Conservation (phyloP, 2,113 vertebrate species). For the Vireo altiloquus region DNA sequence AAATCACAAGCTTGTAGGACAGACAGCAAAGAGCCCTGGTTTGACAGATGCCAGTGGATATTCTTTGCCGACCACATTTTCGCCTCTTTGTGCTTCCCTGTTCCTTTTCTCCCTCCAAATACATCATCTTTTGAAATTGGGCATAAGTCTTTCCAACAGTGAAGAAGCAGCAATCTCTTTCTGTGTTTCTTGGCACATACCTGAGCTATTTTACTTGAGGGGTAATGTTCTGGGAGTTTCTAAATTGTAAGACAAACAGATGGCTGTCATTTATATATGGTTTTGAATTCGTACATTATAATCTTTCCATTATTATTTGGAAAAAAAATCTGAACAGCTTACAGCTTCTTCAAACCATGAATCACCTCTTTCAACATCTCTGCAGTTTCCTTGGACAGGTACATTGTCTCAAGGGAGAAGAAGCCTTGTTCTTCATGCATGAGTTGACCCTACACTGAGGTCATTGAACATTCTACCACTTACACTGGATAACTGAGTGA, state of each 20-base stretch:
- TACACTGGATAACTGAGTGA: not conserved
- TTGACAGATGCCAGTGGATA: not conserved
- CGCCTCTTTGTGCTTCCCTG: not conserved
- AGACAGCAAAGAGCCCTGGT: not conserved
- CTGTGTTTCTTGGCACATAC: not conserved
- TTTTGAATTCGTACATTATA: not conserved
- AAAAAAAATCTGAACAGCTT: not conserved
- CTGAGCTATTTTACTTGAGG: not conserved
- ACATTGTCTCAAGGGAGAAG: not conserved
- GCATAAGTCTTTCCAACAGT: not conserved
- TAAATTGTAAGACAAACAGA: not conserved
- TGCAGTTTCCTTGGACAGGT: not conserved
- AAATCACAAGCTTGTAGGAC: not conserved
- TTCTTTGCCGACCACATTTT: not conserved
- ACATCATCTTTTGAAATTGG: not conserved
- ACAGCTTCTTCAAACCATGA: not conserved
- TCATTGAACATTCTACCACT: not conserved
- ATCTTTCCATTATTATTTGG: not conserved
- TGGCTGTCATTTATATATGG: not conserved
- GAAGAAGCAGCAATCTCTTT: not conserved
- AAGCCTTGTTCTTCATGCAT: not conserved
- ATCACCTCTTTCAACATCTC: not conserved
- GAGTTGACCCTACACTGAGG: not conserved
- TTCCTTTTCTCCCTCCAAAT: not conserved
- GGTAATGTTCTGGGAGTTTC: not conserved